Evolutionary conservation across 2,797 vertebrate genomes (phyloP), one percentile per base, ranked within the genome.

Genomic region (Channa striata): DNA sequence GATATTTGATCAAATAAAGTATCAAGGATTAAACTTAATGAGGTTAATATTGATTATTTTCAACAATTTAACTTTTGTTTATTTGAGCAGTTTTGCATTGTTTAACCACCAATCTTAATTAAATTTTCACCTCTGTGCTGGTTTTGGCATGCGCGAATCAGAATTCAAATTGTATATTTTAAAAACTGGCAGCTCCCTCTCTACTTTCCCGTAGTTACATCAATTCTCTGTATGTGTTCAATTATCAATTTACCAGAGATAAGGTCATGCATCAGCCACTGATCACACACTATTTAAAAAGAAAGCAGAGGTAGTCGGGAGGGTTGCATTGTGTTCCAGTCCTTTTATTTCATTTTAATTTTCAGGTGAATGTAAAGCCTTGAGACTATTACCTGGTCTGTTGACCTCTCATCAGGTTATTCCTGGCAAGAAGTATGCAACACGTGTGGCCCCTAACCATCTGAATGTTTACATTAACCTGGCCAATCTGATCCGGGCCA

Each of bases 391-490:
- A 2, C 13, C 34, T 59, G 50, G 8, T 59, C 4, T 48, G 37
- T 78, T 61, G 77, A 78, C 30, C 47, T 36, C 48, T 81, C 59
- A 8, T 72, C 81, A 99, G 98, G 93, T 99, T 58, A 99, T 99
- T 91, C 98, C 98, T 52, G 98, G 98, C 59, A 99, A 98, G 92
- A 99, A 98, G 77, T 99, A 99, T 13, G 97, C 98, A 2, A 97
- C 98, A 5, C 96, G 98, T 21, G 97, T 99, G 81, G 98, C 98
- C 23, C 98, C 98, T 7, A 99, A 99, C 87, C 98, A 99, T 67
- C 92, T 99, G 20, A 99, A 99, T 57, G 98, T 99, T 76, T 99
- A 99, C 91, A 98, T 99, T 72, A 99, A 99, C 84, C 94, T 99
- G 80, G 98, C 98, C 59, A 99, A 99, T 85, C 90, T 99, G 82